Evolutionary conservation across 1,140 invertebrate genomes (phyloP), one percentile per base, ranked within the genome.

Genomic region (Stegodyphus dumicola): DNA sequence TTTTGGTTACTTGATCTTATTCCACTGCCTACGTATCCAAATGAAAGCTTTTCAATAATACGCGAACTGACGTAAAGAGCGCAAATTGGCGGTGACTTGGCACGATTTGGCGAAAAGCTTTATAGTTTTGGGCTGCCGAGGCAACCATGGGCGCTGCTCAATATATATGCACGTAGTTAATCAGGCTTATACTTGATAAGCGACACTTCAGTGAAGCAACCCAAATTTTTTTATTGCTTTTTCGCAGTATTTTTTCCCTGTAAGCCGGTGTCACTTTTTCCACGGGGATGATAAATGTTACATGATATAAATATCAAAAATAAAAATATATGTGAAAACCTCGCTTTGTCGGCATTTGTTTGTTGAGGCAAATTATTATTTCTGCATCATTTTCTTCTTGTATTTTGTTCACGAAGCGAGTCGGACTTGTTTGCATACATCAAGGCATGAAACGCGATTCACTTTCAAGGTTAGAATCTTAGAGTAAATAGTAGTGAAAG

Each of bases 161-260:
- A 67, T n/a, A 67, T 67, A 67, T 67, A 67, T 67, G 65, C 65
- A 67, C 65, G 65, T 67, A 15, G 65, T 67, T 67, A 67, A 67
- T 67, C 65, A 67, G 65, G 65, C 56, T 60, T 60, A 60, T 60
- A 60, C 56, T 10, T 60, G 56, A 67, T 67, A 67, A 67, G 17
- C 11, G 65, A 67, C 65, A 67, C 65, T 67, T 67, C 65, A 15
- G 10, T 9, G 11, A 67, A n/a, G 65, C 65, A 67, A 5, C 13
- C 7, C 65, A 9, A 7, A 67, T n/a, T 67, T 67, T 67, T n/a
- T 67, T 67, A 67, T 67, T 17, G 17, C 65, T 67, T 17, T 67
- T 17, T 67, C 65, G 65, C 65, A 17, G 10, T 17, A 67, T 67
- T 67, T 67, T 66, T 67, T 18, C 7, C 65, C 65, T 0, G 56